Evolutionary conservation across 2,888 invertebrate species (phyloP).

Genomic region (Arctia plantaginis): DNA sequence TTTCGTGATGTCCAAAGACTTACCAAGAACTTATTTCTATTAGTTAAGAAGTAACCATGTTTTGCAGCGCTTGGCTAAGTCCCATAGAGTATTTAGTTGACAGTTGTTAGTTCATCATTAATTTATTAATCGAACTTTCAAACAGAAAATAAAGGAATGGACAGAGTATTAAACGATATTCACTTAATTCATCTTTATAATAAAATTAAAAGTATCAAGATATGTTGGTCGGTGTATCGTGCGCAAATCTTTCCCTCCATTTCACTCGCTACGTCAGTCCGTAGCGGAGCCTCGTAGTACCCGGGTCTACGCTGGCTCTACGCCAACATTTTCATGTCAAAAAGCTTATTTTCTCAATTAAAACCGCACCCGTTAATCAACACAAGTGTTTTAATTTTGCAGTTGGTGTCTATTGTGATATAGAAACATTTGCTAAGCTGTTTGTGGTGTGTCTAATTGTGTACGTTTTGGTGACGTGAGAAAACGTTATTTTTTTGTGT

Average conservation of each 20-base stretch:
- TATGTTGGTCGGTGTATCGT: conserved; percentile 42
- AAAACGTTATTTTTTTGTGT: conserved; percentile 55
- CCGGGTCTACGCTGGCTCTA: conserved; percentile 57
- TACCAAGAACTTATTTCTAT: too few relatives aligned
- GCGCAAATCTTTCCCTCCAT: conserved; percentile 69
- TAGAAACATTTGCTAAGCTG: conserved; percentile 5
- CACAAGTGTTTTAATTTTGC: conserved; percentile 13
- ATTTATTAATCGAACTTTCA: background rate
- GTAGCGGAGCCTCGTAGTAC: conserved; percentile 61
- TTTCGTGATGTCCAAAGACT: too few relatives aligned
- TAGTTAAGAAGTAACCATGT: too few relatives aligned
- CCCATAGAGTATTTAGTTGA: background rate
- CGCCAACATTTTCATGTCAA: conserved; percentile 51
- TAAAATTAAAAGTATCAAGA: conserved; percentile 36
- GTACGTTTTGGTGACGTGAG: conserved; percentile 40
- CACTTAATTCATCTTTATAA: conserved; percentile 13
- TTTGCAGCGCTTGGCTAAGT: too few relatives aligned
- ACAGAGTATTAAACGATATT: background rate
- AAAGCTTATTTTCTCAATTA: conserved; percentile 64
- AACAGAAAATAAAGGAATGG: background rate
- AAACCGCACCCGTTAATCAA: conserved; percentile 52
- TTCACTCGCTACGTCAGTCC: conserved; percentile 72
- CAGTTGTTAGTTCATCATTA: background rate
- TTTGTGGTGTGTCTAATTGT: conserved; percentile 28
- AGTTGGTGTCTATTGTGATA: conserved; percentile 23